Evolutionary conservation across 2,888 invertebrate genomes (phyloP).

Genomic region (Tetrapedia diversipes): DNA sequence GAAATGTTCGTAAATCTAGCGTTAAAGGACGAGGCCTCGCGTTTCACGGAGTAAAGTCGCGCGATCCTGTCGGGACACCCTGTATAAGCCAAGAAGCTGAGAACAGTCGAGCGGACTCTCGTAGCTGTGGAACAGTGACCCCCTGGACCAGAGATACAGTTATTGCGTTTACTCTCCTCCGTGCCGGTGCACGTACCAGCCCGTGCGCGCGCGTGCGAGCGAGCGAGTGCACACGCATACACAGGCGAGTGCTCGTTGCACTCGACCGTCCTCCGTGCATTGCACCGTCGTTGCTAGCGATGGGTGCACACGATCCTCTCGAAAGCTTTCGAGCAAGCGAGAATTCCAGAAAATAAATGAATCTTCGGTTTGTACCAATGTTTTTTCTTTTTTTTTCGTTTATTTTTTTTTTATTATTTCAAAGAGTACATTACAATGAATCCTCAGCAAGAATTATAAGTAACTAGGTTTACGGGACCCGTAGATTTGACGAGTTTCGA

Average conservation of each 20-base stretch:
- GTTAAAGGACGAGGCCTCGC: too few species aligned
- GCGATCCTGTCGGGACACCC: slow-evolving; percentile 31
- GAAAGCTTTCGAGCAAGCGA: slow-evolving; percentile 13
- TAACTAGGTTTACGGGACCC: too few species aligned
- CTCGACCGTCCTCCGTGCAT: slow-evolving; percentile 57
- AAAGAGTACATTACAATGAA: too few species aligned
- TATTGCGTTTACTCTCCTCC: slow-evolving; percentile 71
- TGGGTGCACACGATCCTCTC: slow-evolving; percentile 31
- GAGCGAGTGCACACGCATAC: too few species aligned
- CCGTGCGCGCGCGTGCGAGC: slow-evolving; percentile 4
- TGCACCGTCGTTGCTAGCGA: slow-evolving; percentile 60
- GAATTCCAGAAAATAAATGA: neutral
- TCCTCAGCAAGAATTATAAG: too few species aligned
- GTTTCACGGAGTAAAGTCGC: neutral
- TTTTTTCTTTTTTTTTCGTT: neutral
- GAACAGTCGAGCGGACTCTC: slow-evolving; percentile 57
- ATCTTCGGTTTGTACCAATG: neutral
- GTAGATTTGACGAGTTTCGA: too few species aligned
- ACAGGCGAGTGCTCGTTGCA: slow-evolving; percentile 46
- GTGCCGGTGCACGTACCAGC: slow-evolving; percentile 60
- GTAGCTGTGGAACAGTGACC: slow-evolving; percentile 71
- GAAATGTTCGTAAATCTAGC: too few species aligned
- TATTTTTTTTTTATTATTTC: too few species aligned
- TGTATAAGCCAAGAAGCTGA: slow-evolving; percentile 52
- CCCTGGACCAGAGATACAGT: slow-evolving; percentile 74